phyloP scores from a whole-genome alignment of 2,113 vertebrate species.

The Prolemur simus region DNA sequence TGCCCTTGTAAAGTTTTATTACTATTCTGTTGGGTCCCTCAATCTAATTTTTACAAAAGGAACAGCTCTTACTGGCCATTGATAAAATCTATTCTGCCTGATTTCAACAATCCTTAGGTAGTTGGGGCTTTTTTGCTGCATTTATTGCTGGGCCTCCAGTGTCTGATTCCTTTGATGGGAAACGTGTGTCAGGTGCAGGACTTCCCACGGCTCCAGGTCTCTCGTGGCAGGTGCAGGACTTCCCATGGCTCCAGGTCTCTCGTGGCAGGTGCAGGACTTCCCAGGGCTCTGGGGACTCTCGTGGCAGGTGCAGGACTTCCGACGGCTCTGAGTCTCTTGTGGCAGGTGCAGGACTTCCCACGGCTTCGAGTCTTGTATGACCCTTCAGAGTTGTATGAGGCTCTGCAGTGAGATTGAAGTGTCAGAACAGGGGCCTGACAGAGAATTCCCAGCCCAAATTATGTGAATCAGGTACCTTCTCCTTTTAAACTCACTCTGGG shows the following conservation, averaged over 20 bases:
- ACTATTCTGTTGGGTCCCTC: background rate
- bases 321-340: no score
- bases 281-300: no score
- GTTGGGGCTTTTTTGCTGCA: background rate
- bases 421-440: background rate
- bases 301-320: background rate
- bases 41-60: background rate
- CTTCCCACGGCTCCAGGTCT: no score
- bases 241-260: no score
- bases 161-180: background rate
- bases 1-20: background rate
- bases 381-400: background rate
- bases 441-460: background rate
- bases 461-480: background rate
- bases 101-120: background rate
- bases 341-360: background rate
- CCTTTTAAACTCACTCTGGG: background rate
- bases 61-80: no score
- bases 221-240: no score
- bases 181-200: background rate
- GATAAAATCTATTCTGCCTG: background rate
- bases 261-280: background rate
- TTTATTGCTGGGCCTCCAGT: accelerated
- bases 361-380: background rate
- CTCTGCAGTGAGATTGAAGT: background rate